Conservation (phyloP, 2,113 vertebrate species). For the Mandrillus leucophaeus region DNA sequence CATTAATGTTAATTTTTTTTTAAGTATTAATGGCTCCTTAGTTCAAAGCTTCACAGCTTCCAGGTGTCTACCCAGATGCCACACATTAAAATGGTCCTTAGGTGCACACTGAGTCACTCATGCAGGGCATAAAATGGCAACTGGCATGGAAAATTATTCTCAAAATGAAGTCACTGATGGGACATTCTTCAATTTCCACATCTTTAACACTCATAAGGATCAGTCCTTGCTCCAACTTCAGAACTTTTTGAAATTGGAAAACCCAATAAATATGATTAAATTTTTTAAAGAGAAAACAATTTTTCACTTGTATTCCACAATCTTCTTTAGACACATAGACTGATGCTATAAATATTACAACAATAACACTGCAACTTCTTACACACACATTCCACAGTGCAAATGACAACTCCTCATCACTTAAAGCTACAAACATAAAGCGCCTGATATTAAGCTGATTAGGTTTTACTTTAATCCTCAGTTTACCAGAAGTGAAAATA, state of each 20-base stretch:
- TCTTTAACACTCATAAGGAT: constrained; percentile 35
- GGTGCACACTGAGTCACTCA: constrained; percentile 53
- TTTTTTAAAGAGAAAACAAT: not conserved
- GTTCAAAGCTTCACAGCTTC: constrained; percentile 65
- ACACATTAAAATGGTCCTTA: constrained; percentile 72
- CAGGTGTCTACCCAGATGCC: constrained; percentile 79
- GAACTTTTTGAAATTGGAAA: constrained; percentile 33
- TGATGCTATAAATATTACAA: not conserved
- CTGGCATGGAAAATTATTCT: constrained; percentile 45
- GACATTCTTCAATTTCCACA: constrained; percentile 24
- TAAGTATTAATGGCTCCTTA: constrained; percentile 68
- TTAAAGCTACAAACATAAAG: not conserved
- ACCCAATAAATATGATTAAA: not conserved
- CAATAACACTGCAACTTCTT: not conserved
- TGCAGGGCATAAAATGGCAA: constrained; percentile 60
- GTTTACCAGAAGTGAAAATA: not conserved
- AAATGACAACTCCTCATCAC: not conserved
- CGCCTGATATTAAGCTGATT: not conserved
- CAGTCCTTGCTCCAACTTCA: not conserved
- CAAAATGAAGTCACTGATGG: constrained; percentile 29
- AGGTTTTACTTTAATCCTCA: not conserved
- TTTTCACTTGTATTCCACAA: not conserved
- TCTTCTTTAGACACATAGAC: constrained; percentile 3
- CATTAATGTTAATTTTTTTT: constrained; percentile 69
- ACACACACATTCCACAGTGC: not conserved